Base-by-base conservation (phyloP, 2,113 vertebrate species). In the Tringa solitaria region DNA sequence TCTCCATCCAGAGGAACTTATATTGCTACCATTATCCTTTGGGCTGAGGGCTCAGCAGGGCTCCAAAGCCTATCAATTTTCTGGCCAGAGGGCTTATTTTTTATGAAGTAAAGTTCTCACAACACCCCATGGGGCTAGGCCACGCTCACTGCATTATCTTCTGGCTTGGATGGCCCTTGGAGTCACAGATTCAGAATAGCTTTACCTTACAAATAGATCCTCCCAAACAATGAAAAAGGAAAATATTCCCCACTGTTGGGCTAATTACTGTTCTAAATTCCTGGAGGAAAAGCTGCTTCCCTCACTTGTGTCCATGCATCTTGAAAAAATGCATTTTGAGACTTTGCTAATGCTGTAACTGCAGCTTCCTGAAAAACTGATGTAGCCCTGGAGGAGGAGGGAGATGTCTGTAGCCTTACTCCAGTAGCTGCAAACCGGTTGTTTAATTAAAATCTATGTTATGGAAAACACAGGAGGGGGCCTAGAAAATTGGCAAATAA, bases 101-200 rank as follows among this genome's bases (percentile, higher is more conserved):
- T 92, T 96, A 95, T 96, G 95, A 96, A 96, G 92, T 86, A 73
- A 96, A 95, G 67, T 95, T 96, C 94, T 97, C 96, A 65, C 77
- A 95, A 79, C 77, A 89, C 92, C 95, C 77, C 84, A 80, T 39
- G 41, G 87, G 92, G 91, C 78, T n/a, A 35, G 87, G 84, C 84
- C 84, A 59, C 2, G 5, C 53, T 95, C 74, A 33, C 53, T 76
- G 77, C 81, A 61, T 93, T 95, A 85, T 91, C 59, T 53, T 87
- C 54, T 0, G 41, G 75, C 73, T 79, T 89, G 89, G 89, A 76
- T 50, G 78, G 80, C 89, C 77, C 61, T 95, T 79, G 81, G 84
- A 93, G 84, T 65, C 87, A 77, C 37, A 65, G 56, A 84, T 68
- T 92, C 30, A 30, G 81, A 91, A 24, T 23, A 72, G 56, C 32